Base-by-base conservation (phyloP, 1,140 invertebrate species). In the Papilio aristodemus region DNA sequence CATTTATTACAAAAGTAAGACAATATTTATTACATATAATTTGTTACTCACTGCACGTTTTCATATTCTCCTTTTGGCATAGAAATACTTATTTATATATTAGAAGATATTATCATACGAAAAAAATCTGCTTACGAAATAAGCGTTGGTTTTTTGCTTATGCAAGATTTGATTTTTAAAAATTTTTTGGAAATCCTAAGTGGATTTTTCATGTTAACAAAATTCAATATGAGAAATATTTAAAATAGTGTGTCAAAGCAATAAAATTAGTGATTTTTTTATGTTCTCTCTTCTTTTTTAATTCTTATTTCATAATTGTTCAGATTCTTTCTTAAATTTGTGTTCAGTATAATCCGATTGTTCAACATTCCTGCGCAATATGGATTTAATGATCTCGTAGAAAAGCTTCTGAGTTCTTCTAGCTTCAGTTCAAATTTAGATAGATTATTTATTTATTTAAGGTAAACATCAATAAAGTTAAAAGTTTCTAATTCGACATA, bases 161-260 rank as follows among this genome's bases (percentile, higher is more conserved):
- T 11, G 4, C 13, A 22, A 22, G 17, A 54, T 54, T 54, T 54
- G 46, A 19, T 54, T 25, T 54, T 54, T 25, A 54, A 54, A 25
- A 22, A 19, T 50, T 54, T 46, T 54, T 54, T 22, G 10, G 9
- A 54, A 54, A 54, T 46, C 14, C 14, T 19, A 19, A 4, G 9
- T 54, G 11, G 46, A 54, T 22, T 54, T 54, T 54, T 54, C 46
- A 54, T 54, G 46, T 54, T 4, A 54, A 54, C 19, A 9, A 25
- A 54, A 25, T 54, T 54, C 8, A 54, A 22, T 11, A 54, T 25
- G 19, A 54, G 46, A 54, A 54, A 54, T 25, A 25, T 3, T 9
- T 11, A 11, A 9, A 54, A 7, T 22, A 22, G 46, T 54, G 43
- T 54, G 43, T 46, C 14, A 19, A 17, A 19, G 19, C 19, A 54